Percentiles rank a stretch among this genome's conserved stretches.
These are phyloP conservation scores for Hoplodrina blanda DNA, from an alignment of 2,888 invertebrate species.

Conservation along the genomic window DNA sequence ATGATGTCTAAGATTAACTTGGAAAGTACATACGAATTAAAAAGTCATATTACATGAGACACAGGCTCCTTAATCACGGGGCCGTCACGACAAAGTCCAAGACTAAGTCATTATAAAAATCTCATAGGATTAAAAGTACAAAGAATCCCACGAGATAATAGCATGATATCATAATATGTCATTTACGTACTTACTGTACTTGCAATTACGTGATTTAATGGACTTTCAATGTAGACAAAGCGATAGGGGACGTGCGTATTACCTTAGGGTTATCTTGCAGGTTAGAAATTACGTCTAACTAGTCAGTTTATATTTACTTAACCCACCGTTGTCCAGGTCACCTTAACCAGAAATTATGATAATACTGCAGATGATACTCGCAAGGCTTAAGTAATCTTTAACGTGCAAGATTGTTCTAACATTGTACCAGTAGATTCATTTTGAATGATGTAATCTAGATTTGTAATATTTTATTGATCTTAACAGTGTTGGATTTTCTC, in stretches of 20 bases:
- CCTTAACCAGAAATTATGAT: slow-evolving; percentile 26
- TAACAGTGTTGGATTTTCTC: no score
- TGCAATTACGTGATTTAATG: slow-evolving; percentile 34
- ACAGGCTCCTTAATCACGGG: no score
- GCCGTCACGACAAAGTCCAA: background rate
- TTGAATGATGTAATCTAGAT: no score
- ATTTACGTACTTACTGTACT: slow-evolving; percentile 2
- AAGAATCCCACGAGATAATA: slow-evolving; percentile 21
- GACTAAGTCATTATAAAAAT: background rate
- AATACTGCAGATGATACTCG: slow-evolving; percentile 14
- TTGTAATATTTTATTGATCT: no score
- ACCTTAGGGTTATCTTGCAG: slow-evolving; percentile 36
- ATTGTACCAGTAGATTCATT: no score
- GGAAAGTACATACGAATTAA: no score
- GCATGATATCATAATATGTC: slow-evolving; percentile 8
- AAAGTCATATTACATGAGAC: no score
- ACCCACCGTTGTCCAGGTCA: slow-evolving; percentile 17
- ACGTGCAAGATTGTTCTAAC: background rate
- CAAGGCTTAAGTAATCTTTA: slow-evolving; percentile 12
- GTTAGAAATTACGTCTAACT: slow-evolving; percentile 27
- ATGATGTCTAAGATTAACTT: no score
- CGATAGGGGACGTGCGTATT: slow-evolving; percentile 42
- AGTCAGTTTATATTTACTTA: slow-evolving; percentile 41
- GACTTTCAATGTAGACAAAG: slow-evolving; percentile 44
- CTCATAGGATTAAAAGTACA: background rate